Evolutionary conservation across 2,888 invertebrate species (phyloP).

Genomic region (Dryomyza anilis): DNA sequence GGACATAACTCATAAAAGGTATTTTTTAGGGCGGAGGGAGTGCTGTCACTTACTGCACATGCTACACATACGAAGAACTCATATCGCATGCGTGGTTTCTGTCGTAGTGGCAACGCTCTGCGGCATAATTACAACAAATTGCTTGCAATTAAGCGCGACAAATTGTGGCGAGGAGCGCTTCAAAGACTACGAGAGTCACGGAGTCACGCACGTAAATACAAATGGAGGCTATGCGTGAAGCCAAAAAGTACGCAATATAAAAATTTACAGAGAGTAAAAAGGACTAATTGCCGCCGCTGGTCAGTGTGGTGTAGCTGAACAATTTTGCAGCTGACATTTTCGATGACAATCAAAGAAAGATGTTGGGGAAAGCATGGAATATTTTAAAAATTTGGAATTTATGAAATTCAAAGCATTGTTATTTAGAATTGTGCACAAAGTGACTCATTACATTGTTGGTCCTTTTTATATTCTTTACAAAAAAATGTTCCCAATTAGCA

Average conservation of each 20-base stretch:
- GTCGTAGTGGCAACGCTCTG: background rate
- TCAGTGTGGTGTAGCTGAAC: background rate
- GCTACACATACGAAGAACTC: background rate
- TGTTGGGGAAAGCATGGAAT: too few species aligned
- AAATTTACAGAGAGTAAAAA: background rate
- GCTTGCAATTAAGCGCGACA: constrained; percentile 16
- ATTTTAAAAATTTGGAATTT: too few species aligned
- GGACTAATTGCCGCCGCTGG: constrained; percentile 22
- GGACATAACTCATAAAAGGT: constrained; percentile 16
- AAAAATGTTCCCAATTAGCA: constrained; percentile 30
- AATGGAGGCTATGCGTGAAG: too few species aligned
- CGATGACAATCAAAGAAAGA: too few species aligned
- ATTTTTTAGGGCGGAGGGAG: background rate
- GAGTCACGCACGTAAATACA: background rate
- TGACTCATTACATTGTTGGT: too few species aligned
- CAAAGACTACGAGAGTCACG: background rate
- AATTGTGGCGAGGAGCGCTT: constrained; percentile 4
- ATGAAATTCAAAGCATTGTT: too few species aligned
- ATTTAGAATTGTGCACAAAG: too few species aligned
- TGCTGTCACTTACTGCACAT: background rate
- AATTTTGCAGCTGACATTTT: constrained; percentile 8
- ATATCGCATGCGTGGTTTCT: background rate
- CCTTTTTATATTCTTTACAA: too few species aligned
- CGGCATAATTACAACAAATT: constrained; percentile 15
- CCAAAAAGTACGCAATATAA: background rate